Conservation (phyloP, 2,888 invertebrate species). For the Empis livida region DNA sequence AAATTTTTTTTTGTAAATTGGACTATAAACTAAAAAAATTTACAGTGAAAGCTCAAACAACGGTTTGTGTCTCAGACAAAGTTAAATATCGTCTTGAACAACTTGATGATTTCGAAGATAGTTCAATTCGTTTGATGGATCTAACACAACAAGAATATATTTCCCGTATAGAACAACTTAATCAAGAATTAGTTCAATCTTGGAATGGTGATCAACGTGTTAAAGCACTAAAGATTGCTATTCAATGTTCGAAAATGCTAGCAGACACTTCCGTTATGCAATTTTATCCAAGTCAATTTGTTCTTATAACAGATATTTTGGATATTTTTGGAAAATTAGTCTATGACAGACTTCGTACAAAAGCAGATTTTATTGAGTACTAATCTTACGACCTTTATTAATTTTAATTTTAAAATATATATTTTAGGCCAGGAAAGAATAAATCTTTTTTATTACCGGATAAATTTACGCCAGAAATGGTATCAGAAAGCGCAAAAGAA, state of each 20-base stretch:
- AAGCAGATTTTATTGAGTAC: constrained; percentile 50
- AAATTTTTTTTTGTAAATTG: too few relatives aligned
- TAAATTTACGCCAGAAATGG: constrained; percentile 63
- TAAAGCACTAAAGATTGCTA: constrained; percentile 90
- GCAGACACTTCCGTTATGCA: constrained; percentile 79
- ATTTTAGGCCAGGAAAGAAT: constrained; percentile 40
- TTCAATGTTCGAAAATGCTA: constrained; percentile 90
- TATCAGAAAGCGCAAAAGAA: constrained; percentile 80
- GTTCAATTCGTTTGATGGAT: constrained; percentile 74
- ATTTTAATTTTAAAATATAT: neutral
- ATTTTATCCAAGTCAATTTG: constrained; percentile 98
- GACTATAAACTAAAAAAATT: too few relatives aligned
- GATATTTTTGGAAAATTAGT: constrained; percentile 90
- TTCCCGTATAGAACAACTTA: constrained; percentile 76
- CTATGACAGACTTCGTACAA: constrained; percentile 66
- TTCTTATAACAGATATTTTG: constrained; percentile 87
- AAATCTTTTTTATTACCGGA: constrained; percentile 41
- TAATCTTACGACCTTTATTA: constrained; percentile 17
- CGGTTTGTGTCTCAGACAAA: constrained; percentile 63
- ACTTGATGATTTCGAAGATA: constrained; percentile 88
- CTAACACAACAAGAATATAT: constrained; percentile 89
- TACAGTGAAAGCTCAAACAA: constrained; percentile 70
- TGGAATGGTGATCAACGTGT: constrained; percentile 94
- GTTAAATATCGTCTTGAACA: constrained; percentile 85
- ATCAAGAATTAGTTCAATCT: constrained; percentile 76